phyloP scores from a whole-genome alignment of 2,888 invertebrate species.

The Protula sp. region DNA sequence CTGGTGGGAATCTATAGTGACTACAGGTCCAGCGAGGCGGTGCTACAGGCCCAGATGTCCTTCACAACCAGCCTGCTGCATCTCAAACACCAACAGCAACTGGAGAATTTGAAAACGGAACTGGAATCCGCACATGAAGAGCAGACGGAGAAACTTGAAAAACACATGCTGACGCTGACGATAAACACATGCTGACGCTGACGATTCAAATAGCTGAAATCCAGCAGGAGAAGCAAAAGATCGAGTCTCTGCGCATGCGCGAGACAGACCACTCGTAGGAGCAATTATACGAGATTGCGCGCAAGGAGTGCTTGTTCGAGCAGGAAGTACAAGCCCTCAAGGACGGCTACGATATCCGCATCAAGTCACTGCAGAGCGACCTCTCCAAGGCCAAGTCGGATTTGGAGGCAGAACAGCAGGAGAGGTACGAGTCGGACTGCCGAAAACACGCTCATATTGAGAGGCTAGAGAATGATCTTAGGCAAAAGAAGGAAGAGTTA shows the following conservation, averaged over 20 bases:
- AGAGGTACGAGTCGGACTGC: too few relatives aligned
- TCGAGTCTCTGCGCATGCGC: background rate
- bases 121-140: background rate
- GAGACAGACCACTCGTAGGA: background rate
- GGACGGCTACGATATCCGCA: constrained; percentile 19
- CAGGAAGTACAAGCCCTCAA: constrained; percentile 14
- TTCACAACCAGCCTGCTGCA: constrained; percentile 21
- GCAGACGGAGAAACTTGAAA: background rate
- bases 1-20: constrained; percentile 49
- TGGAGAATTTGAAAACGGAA: constrained; percentile 2
- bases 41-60: constrained; percentile 63
- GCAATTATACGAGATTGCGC: background rate
- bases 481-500: constrained; percentile 4
- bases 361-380: constrained; percentile 15
- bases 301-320: constrained; percentile 3
- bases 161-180: background rate
- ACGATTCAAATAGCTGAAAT: constrained; percentile 9
- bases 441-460: background rate
- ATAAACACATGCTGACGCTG: constrained; percentile 3
- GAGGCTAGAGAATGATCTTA: background rate
- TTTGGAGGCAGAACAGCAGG: too few relatives aligned
- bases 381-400: too few relatives aligned
- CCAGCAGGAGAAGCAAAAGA: background rate
- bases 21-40: constrained; percentile 68
- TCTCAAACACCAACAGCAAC: constrained; percentile 4